phyloP scores from a whole-genome alignment of 1,140 invertebrate genomes.

The Zaprionus inermis region DNA sequence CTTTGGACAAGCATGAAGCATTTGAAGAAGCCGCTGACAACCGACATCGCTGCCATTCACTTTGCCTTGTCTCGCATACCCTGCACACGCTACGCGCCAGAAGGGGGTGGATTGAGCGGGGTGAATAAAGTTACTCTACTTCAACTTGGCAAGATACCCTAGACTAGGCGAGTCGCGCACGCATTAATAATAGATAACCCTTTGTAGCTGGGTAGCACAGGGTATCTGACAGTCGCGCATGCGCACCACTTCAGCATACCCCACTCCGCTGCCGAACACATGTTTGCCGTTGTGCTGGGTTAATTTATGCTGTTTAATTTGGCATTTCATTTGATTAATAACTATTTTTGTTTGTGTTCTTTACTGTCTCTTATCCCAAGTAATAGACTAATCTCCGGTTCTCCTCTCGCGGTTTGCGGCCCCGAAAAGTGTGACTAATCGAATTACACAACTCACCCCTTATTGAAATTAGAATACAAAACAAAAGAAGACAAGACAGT shows the following conservation, averaged over 20 bases:
- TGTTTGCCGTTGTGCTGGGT: conserved; percentile 54
- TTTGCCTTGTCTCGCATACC: conserved; percentile 13
- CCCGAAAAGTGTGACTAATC: conserved; percentile 55
- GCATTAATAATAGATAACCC: too few relatives aligned
- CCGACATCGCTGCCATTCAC: conserved; percentile 35
- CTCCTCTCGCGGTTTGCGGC: conserved; percentile 23
- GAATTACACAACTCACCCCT: conserved; percentile 44
- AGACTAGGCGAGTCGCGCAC: too few relatives aligned
- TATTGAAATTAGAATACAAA: background rate
- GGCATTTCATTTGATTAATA: conserved; percentile 73
- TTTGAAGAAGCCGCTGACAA: conserved; percentile 49
- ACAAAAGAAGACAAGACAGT: too few relatives aligned
- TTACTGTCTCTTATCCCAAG: conserved; percentile 27
- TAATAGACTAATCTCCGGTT: conserved; percentile 10
- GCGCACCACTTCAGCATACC: background rate
- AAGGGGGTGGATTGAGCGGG: too few relatives aligned
- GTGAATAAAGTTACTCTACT: too few relatives aligned
- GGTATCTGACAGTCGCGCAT: background rate
- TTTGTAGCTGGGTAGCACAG: too few relatives aligned
- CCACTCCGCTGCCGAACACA: conserved; percentile 24
- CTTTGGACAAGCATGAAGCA: conserved; percentile 38
- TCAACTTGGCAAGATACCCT: too few relatives aligned
- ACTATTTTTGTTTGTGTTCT: conserved; percentile 33
- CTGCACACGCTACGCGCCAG: background rate
- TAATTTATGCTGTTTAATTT: conserved; percentile 71